Conservation (phyloP, 2,113 vertebrate species). For the Oryctolagus cuniculus region DNA sequence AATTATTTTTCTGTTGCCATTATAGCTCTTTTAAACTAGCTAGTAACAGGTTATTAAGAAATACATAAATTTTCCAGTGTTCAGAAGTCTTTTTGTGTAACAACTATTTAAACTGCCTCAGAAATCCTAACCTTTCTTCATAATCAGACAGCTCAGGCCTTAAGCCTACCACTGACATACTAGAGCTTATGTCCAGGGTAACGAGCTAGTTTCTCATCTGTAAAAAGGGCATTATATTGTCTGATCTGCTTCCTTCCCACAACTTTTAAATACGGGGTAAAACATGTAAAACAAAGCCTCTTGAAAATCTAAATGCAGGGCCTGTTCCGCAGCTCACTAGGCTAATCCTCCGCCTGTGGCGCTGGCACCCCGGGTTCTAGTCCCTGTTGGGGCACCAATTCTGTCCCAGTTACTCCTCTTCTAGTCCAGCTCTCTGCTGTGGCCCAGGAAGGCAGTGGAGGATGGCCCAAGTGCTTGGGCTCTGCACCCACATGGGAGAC, state of each 20-base stretch:
- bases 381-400: too few species aligned
- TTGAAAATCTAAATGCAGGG: background rate
- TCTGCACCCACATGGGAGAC: too few species aligned
- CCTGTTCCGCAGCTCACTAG: too few species aligned
- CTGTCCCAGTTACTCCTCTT: too few species aligned
- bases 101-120: slow-evolving; percentile 20
- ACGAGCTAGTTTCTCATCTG: background rate
- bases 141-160: background rate
- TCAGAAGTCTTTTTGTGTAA: slow-evolving; percentile 20
- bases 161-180: background rate
- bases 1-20: slow-evolving; percentile 59
- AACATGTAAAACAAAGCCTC: background rate
- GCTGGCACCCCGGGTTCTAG: too few species aligned
- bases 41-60: slow-evolving; percentile 36
- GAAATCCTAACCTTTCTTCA: slow-evolving; percentile 11
- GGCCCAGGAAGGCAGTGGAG: too few species aligned
- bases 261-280: background rate
- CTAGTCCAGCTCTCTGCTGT: too few species aligned
- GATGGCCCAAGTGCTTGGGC: too few species aligned
- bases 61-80: background rate
- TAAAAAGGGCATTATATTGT: background rate
- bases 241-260: background rate
- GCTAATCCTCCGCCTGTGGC: too few species aligned
- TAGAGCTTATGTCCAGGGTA: background rate
- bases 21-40: slow-evolving; percentile 50